Conservation (phyloP, 2,797 vertebrate genomes). For the Pseudocheirus occidentalis region DNA sequence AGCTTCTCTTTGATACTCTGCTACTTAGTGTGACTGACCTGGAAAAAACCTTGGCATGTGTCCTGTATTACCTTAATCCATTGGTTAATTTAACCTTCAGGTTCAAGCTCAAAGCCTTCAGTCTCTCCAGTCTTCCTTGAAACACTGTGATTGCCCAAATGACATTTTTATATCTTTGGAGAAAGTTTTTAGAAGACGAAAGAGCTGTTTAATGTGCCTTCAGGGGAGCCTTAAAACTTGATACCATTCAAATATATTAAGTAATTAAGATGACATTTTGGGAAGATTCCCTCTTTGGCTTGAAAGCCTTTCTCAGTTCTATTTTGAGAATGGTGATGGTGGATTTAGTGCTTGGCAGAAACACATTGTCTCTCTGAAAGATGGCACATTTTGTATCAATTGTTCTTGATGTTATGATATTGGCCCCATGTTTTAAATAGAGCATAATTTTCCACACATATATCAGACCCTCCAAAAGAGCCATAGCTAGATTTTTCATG, state of each 20-base stretch:
- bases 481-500: background rate
- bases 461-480: background rate
- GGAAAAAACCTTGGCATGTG: background rate
- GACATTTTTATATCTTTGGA: background rate
- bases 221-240: background rate
- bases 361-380: background rate
- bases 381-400: background rate
- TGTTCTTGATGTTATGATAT: background rate
- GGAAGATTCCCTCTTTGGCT: background rate
- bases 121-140: background rate
- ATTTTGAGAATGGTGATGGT: background rate
- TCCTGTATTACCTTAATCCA: background rate
- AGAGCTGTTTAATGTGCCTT: background rate
- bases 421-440: background rate
- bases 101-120: background rate
- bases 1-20: background rate
- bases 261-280: constrained; percentile 1
- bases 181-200: background rate
- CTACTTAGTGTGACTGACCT: background rate
- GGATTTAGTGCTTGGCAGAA: background rate
- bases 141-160: background rate
- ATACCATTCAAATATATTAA: background rate
- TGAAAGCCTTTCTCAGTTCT: background rate
- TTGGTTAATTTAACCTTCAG: background rate
- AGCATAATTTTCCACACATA: background rate